Base-by-base conservation (phyloP, 2,888 invertebrate genomes). In the Tanytarsus gracilentus region DNA sequence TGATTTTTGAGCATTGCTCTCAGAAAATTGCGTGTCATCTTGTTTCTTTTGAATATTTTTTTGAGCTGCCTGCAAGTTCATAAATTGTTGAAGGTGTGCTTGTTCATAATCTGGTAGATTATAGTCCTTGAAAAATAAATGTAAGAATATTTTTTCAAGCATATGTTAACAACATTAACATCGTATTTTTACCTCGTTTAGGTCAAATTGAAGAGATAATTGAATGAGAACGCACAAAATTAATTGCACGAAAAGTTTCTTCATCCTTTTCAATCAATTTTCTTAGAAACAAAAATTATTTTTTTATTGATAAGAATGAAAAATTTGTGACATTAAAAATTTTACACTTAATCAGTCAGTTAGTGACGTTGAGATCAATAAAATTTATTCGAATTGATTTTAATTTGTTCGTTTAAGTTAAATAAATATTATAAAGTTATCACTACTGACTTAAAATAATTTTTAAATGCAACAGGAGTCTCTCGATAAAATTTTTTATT, bases 61-160 rank as follows among this genome's bases (percentile, higher is more conserved):
- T 27, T 55, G 55, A 8, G 55, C 36, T 39, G 40, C 55, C 27
- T 55, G 55, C 5, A 39, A 11, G 5, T 40, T 39, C 18, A 33
- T 14, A 36, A 33, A 36, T 16, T 33, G 21, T 36, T 33, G 5
- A 30, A 49, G 3, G 14, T 51, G 5, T 16, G 21, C 1, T 8
- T 36, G 18, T 44, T n/a, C 44, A 23, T 44, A 44, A 23, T 44
- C 44, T 23, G 21, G 9, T 8, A 23, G 21, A 6, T 44, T 23
- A 23, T 16, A 18, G 11, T 44, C 16, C 53, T 21, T 49, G 14
- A n/a, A 52, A n/a, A 21, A 33, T 9, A n/a, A 27, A 33, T 7
- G 18, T 21, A n/a, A 36, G 23, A 51, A 6, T 3, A 23, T n/a
- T 14, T 33, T 2, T 21, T 53, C 36, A 14, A 50, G 14, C 53